phyloP scores from a whole-genome alignment of 2,113 vertebrate species.

The Phyllopteryx taeniolatus region DNA sequence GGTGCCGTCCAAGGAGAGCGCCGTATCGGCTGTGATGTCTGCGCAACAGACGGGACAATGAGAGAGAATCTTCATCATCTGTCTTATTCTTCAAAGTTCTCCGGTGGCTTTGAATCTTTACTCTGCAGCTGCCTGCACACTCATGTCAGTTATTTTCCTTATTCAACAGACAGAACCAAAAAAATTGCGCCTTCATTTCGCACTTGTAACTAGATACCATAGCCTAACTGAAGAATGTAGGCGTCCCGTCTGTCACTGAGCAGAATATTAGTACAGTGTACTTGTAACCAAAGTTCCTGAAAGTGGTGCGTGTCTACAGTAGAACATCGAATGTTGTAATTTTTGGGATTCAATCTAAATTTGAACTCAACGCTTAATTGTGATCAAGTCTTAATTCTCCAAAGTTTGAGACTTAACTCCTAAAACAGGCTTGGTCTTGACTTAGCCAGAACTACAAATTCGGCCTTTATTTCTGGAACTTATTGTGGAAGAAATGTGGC shows the following conservation, averaged over 20 bases:
- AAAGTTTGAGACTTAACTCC: background rate
- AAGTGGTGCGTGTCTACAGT: background rate
- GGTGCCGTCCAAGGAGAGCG: constrained; percentile 87
- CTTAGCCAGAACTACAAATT: background rate
- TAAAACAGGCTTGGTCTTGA: background rate
- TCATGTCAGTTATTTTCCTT: constrained; percentile 33
- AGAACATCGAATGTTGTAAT: background rate
- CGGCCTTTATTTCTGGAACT: background rate
- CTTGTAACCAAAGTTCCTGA: background rate
- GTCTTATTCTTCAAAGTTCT: constrained; percentile 1
- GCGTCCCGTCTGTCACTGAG: constrained; percentile 1
- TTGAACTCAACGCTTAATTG: background rate
- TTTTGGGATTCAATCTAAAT: background rate
- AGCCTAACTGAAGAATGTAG: constrained; percentile 11
- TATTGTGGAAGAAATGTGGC: background rate
- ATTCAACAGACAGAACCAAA: constrained; percentile 27
- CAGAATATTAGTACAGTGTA: background rate
- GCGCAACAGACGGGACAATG: background rate
- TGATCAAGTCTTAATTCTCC: background rate
- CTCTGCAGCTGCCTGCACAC: constrained; percentile 5
- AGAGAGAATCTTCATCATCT: constrained; percentile 1
- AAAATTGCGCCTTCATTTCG: constrained; percentile 18
- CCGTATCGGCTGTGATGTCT: constrained; percentile 89
- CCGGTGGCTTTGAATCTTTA: background rate
- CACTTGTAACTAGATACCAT: constrained; percentile 26